Evolutionary conservation across 2,113 vertebrate genomes (phyloP).

Genomic region (Eupsittula cactorum): DNA sequence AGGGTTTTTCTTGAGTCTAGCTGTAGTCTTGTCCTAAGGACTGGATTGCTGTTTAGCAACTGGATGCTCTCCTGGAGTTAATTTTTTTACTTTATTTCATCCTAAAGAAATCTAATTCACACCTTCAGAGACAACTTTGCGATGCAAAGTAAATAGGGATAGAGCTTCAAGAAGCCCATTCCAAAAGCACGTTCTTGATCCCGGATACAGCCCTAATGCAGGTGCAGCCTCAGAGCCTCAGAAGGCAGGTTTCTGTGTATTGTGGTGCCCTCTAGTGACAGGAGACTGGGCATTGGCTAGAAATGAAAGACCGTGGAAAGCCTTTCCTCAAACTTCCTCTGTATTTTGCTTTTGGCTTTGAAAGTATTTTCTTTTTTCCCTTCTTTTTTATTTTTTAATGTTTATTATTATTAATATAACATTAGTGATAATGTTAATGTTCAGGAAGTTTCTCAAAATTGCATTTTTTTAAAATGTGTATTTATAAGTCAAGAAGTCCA

Average conservation of each 20-base stretch:
- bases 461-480: accelerated
- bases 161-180: background rate
- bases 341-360: accelerated
- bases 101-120: background rate
- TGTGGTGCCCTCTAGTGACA: conserved; percentile 40
- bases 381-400: background rate
- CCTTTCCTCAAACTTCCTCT: accelerated
- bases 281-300: accelerated
- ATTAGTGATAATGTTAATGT: background rate
- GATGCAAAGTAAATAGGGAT: accelerated
- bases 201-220: accelerated
- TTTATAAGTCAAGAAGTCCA: background rate
- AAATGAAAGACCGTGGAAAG: accelerated
- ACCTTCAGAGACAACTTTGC: background rate
- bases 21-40: background rate
- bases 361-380: accelerated
- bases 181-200: accelerated
- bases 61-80: background rate
- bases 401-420: background rate
- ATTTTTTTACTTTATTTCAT: background rate
- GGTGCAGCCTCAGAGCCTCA: background rate
- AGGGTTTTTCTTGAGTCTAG: background rate
- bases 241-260: background rate
- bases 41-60: background rate
- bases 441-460: background rate